Percentiles rank a stretch among this genome's conserved stretches.
Evolutionary conservation across 2,888 invertebrate species (phyloP).

Genomic region (Spodoptera exigua): DNA sequence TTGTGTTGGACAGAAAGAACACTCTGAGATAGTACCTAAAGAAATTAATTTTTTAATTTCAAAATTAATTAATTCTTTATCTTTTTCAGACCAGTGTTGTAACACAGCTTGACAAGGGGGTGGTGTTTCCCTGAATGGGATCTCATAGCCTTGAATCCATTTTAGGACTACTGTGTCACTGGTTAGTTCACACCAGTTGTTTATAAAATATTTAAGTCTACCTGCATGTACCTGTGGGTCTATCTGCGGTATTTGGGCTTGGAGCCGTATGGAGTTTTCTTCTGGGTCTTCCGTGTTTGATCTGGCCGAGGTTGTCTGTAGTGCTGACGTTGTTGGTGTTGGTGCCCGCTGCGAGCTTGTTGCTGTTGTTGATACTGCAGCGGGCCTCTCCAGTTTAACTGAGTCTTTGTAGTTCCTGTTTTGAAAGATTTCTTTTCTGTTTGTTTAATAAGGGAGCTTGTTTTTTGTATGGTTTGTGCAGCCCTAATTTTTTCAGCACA

Average conservation of each 20-base stretch:
- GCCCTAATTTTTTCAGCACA: slow-evolving; percentile 5
- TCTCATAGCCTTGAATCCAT: slow-evolving; percentile 6
- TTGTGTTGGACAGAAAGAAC: background rate
- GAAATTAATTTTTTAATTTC: slow-evolving; percentile 5
- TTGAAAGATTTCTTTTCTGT: background rate
- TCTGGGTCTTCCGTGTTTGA: slow-evolving; percentile 11
- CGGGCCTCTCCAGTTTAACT: slow-evolving; percentile 12
- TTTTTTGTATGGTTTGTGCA: slow-evolving; percentile 4
- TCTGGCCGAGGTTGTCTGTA: slow-evolving; percentile 2
- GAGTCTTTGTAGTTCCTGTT: background rate
- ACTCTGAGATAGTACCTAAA: slow-evolving; percentile 4
- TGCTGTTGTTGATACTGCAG: slow-evolving; percentile 8
- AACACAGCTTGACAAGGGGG: background rate
- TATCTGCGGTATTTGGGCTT: slow-evolving; percentile 2
- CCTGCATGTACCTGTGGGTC: slow-evolving; percentile 10
- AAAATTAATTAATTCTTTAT: slow-evolving; percentile 1
- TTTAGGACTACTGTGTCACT: slow-evolving; percentile 4
- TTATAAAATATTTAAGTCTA: background rate
- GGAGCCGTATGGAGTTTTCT: slow-evolving; percentile 4
- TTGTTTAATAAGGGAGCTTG: background rate
- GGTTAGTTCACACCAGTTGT: slow-evolving; percentile 7
- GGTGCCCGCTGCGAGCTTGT: slow-evolving; percentile 7
- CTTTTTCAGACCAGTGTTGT: slow-evolving; percentile 10
- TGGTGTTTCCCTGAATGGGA: slow-evolving; percentile 8
- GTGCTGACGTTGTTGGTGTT: background rate